Evolutionary conservation across 2,113 vertebrate species (phyloP).

Genomic region (Pachyramphus minor): DNA sequence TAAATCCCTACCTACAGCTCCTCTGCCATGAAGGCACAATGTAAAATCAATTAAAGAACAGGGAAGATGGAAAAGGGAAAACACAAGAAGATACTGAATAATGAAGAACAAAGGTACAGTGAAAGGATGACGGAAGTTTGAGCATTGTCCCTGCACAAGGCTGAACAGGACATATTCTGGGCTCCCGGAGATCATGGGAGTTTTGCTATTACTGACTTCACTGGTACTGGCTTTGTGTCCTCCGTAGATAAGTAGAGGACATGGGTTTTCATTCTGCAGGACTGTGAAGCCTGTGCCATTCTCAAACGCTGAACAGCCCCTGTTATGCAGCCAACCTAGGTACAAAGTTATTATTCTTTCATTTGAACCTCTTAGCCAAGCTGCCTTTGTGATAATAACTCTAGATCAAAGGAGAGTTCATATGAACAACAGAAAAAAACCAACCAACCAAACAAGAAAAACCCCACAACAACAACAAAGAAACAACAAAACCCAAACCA

Average conservation of each 20-base stretch:
- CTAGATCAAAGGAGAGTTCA: neutral
- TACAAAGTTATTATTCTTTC: neutral
- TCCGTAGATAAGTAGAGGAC: neutral
- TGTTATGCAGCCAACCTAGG: neutral
- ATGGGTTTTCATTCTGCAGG: neutral
- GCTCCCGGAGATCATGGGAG: neutral
- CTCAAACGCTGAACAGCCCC: neutral
- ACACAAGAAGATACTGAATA: neutral
- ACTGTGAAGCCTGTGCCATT: fast-evolving
- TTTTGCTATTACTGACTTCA: neutral
- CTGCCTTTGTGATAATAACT: neutral
- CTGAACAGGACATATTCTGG: neutral
- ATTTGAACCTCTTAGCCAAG: neutral
- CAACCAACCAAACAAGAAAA: too few species aligned
- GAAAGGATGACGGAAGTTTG: neutral
- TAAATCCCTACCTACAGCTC: slow-evolving; percentile 9
- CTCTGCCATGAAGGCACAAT: neutral
- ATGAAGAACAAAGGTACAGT: neutral
- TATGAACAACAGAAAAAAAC: neutral
- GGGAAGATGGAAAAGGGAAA: neutral
- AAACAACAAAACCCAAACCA: neutral
- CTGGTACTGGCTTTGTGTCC: neutral
- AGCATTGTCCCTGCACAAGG: neutral
- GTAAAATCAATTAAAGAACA: neutral
- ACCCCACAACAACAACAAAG: neutral